Base-by-base conservation (phyloP, 2,888 invertebrate species). In the Plebejus melissa region DNA sequence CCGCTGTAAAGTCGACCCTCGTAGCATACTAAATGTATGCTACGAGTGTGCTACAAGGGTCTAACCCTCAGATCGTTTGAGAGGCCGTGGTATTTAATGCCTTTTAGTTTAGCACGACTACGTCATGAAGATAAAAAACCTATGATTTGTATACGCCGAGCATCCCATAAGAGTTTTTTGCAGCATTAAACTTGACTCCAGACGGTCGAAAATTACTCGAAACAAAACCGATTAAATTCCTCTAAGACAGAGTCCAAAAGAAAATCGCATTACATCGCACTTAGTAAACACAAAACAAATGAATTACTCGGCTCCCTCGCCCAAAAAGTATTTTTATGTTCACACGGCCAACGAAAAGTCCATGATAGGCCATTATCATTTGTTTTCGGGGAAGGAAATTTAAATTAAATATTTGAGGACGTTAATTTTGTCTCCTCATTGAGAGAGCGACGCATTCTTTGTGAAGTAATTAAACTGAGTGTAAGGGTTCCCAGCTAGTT, bases 391-490 rank as follows among this genome's bases (percentile, higher is more conserved):
- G 85, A 85, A 84, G 87, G 87, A 93, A 92, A 93, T 93, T 93
- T 91, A 93, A 93, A 93, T 93, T 93, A 93, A 93, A 93, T 93
- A 93, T 93, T 93, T 92, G 92, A 90, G 93, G 89, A 88, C 90
- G 93, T 93, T 93, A 92, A 93, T 92, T 93, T 93, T 91, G 93
- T 93, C 93, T 93, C 90, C 93, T 93, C 93, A 91, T 92, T 90
- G 92, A 87, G 89, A 90, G 87, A 86, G 89, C 93, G 91, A 91
- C 93, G 93, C 93, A 93, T 93, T 93, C 93, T 93, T 93, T 91
- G 93, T 89, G 88, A 93, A 93, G 93, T 93, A 93, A 93, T 93
- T 93, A 93, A 93, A 92, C 91, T 88, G 91, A 93, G 92, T 91
- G 88, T 91, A 93, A 93, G 93, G 93, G 93, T 92, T 90, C 88